Evolutionary conservation across 2,888 invertebrate genomes (phyloP).

Genomic region (Galerucella nymphaeae): DNA sequence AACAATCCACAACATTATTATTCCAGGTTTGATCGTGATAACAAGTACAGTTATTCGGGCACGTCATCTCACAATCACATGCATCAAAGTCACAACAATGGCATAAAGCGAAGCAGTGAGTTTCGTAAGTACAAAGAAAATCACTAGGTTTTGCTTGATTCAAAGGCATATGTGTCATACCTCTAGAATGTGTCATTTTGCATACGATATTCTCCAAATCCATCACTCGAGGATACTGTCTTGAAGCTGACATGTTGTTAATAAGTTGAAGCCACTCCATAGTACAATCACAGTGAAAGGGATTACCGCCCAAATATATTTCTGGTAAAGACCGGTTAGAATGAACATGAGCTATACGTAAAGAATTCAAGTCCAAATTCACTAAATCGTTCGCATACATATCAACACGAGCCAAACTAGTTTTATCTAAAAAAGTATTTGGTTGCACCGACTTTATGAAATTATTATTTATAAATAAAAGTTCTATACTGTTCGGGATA

Average conservation of each 20-base stretch:
- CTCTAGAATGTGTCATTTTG: constrained; percentile 85
- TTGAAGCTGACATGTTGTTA: constrained; percentile 84
- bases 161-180: constrained; percentile 81
- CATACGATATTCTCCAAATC: constrained; percentile 91
- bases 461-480: constrained; percentile 90
- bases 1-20: constrained; percentile 92
- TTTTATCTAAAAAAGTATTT: constrained; percentile 88
- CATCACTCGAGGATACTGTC: constrained; percentile 89
- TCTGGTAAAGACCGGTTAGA: constrained; percentile 82
- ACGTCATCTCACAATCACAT: constrained; percentile 97
- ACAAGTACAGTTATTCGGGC: constrained; percentile 93
- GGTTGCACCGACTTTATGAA: constrained; percentile 83
- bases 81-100: constrained; percentile 97
- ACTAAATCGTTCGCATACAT: constrained; percentile 90
- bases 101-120: constrained; percentile 93
- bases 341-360: constrained; percentile 81
- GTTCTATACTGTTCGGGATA: constrained; percentile 88
- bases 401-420: constrained; percentile 86
- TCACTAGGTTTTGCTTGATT: constrained; percentile 82
- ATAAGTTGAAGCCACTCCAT: constrained; percentile 95
- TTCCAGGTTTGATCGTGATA: constrained; percentile 95
- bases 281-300: constrained; percentile 93
- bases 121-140: constrained; percentile 91
- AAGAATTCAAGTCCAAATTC: constrained; percentile 83
- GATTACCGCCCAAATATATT: constrained; percentile 92